A percentile compares a stretch with the other conserved stretches of the same genome.
phyloP scores from a whole-genome alignment of 2,797 vertebrate genomes.

The Cygnus olor region DNA sequence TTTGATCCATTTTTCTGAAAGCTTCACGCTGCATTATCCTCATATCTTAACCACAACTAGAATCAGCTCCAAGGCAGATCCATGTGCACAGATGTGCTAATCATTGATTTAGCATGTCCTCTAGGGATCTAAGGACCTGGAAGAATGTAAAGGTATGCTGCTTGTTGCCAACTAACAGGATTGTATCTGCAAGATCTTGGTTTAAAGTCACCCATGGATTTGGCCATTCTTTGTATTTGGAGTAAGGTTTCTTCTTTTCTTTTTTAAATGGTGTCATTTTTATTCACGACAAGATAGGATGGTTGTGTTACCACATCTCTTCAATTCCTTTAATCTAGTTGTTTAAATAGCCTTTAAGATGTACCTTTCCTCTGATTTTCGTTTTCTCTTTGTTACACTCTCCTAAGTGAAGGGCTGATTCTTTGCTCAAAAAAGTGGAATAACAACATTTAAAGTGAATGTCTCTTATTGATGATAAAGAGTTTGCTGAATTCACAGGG shows the following conservation, averaged over 20 bases:
- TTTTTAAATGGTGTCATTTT: not conserved
- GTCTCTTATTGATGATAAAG: not conserved
- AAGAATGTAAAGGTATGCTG: not conserved
- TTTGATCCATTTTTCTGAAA: conserved; percentile 10
- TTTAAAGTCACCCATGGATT: not conserved
- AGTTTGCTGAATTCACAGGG: not conserved
- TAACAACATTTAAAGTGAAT: not conserved
- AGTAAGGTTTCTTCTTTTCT: not conserved
- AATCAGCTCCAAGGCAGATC: conserved; percentile 42
- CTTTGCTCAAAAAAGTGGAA: not conserved
- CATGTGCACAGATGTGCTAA: not conserved
- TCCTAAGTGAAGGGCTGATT: not conserved
- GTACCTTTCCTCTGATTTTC: not conserved
- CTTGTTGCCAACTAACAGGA: not conserved
- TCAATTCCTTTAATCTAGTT: not conserved
- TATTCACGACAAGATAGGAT: not conserved
- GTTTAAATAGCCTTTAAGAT: not conserved
- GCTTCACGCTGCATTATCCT: not conserved
- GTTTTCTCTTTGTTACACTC: not conserved
- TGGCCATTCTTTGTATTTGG: not conserved
- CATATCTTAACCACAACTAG: not conserved
- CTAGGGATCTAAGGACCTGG: not conserved
- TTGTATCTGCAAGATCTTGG: not conserved
- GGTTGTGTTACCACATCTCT: not conserved
- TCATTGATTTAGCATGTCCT: conserved; percentile 25